Conservation (phyloP, 2,797 vertebrate genomes). For the Capromys pilorides region DNA sequence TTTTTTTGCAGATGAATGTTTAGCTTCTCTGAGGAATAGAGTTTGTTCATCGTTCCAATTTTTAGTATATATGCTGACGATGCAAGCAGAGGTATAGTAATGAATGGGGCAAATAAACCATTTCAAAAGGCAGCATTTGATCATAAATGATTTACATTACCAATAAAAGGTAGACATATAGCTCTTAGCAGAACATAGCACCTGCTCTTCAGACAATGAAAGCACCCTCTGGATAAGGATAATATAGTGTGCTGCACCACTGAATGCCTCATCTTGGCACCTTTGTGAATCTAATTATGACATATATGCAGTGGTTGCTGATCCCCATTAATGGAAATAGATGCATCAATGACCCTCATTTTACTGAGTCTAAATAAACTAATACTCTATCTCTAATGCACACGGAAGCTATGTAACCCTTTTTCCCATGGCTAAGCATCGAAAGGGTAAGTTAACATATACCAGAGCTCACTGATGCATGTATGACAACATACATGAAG, state of each 20-base stretch:
- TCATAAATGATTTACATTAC: constrained; percentile 35
- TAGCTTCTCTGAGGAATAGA: neutral
- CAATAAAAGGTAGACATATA: neutral
- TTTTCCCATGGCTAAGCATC: constrained; percentile 62
- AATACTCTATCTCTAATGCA: neutral
- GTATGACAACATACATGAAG: constrained; percentile 16
- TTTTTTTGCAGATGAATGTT: neutral
- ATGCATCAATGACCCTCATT: constrained; percentile 56
- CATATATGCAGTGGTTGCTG: constrained; percentile 39
- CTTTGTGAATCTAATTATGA: constrained; percentile 71
- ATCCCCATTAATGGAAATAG: constrained; percentile 58
- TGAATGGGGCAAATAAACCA: neutral
- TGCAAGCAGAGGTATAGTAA: neutral
- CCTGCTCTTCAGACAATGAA: constrained; percentile 53
- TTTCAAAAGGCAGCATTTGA: neutral
- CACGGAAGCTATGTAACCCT: constrained; percentile 46
- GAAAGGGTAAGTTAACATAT: constrained; percentile 61
- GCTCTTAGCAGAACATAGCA: constrained; percentile 35
- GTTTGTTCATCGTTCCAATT: neutral
- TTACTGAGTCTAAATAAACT: constrained; percentile 59
- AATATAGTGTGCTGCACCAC: constrained; percentile 31
- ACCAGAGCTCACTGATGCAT: constrained; percentile 56
- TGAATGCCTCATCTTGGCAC: constrained; percentile 64
- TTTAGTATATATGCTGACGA: too few relatives aligned
- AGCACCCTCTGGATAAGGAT: constrained; percentile 55